A percentile compares a stretch with the other conserved stretches of the same genome.
Conservation (phyloP, 2,113 vertebrate genomes). For the Xenopus borealis region DNA sequence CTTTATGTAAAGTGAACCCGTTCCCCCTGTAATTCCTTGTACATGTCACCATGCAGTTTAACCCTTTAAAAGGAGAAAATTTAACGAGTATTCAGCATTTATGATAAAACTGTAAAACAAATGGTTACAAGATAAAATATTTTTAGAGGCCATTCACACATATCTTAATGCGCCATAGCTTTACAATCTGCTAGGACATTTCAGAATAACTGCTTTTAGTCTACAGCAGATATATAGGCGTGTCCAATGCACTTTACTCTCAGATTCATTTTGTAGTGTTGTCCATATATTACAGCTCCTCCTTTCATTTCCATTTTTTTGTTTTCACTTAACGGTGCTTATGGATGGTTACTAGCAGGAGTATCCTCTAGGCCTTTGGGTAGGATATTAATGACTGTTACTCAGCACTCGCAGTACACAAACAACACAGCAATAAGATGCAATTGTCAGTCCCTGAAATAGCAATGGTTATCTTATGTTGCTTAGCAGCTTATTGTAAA, state of each 20-base stretch:
- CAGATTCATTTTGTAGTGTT: not conserved
- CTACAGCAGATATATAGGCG: not conserved
- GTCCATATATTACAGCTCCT: no score
- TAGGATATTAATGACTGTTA: slow-evolving; percentile 34
- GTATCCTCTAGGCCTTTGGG: not conserved
- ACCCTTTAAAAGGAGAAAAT: not conserved
- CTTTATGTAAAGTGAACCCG: not conserved
- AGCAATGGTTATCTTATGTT: not conserved
- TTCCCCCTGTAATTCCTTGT: not conserved
- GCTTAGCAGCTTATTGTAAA: slow-evolving; percentile 3
- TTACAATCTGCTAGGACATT: no score
- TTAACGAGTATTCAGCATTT: not conserved
- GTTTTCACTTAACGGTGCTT: not conserved
- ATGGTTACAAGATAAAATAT: slow-evolving; percentile 40
- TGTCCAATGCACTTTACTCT: slow-evolving; percentile 2
- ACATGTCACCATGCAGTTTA: not conserved
- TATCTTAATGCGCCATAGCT: no score
- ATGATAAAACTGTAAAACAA: slow-evolving; percentile 12
- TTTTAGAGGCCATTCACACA: not conserved
- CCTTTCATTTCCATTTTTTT: slow-evolving; percentile 6
- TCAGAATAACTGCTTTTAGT: no score
- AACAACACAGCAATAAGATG: slow-evolving; percentile 33
- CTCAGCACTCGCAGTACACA: slow-evolving; percentile 10
- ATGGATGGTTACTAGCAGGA: slow-evolving; percentile 9
- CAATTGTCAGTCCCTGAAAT: not conserved